A percentile compares a stretch with the other conserved stretches of the same genome.
Evolutionary conservation across 1,140 invertebrate species (phyloP).

Genomic region (Gryon sp.): DNA sequence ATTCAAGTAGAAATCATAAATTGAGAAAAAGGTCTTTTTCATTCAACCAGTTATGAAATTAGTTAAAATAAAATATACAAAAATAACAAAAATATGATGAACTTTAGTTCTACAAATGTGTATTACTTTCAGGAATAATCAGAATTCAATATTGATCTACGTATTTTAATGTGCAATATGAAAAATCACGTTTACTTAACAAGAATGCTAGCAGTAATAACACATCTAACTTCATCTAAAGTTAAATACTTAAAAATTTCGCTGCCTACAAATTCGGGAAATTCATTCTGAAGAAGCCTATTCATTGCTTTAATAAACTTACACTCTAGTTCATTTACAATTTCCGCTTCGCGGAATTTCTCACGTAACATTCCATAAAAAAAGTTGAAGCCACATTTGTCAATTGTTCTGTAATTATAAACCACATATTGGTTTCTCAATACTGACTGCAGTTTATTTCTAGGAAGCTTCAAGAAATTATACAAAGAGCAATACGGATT

Average conservation of each 20-base stretch:
- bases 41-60: too few relatives aligned
- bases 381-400: background rate
- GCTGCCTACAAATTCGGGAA: constrained; percentile 13
- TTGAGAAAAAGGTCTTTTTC: too few relatives aligned
- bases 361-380: constrained; percentile 1
- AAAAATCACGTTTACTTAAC: too few relatives aligned
- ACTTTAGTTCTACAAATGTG: too few relatives aligned
- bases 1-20: too few relatives aligned
- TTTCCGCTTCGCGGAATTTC: constrained; percentile 20
- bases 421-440: constrained; percentile 13
- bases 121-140: too few relatives aligned
- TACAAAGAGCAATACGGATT: constrained; percentile 20
- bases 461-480: constrained; percentile 11
- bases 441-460: constrained; percentile 6
- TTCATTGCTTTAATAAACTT: constrained; percentile 15
- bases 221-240: constrained; percentile 9
- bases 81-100: too few relatives aligned
- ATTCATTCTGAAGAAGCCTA: background rate
- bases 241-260: constrained; percentile 29
- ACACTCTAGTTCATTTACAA: background rate
- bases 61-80: too few relatives aligned
- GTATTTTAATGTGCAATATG: too few relatives aligned
- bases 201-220: constrained; percentile 8
- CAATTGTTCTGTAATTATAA: constrained; percentile 16
- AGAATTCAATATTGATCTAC: too few relatives aligned